Evolutionary conservation across 2,888 invertebrate genomes (phyloP), one percentile per base, ranked within the genome.

Genomic region (Conomelus anceps): DNA sequence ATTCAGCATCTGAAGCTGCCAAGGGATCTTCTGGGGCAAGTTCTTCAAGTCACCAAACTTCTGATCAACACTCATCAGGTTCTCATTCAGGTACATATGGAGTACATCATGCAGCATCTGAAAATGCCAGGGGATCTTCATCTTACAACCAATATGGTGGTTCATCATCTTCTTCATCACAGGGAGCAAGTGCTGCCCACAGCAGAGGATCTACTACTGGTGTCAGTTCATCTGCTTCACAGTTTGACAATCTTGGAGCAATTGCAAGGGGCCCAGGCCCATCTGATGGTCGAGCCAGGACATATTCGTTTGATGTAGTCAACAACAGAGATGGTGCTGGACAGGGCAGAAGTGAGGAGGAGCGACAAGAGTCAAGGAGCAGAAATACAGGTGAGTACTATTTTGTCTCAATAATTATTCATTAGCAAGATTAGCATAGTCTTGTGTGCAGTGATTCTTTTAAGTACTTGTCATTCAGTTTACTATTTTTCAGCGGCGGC

Each of bases 181-280:
- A 22, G 63, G 86, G 63, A 22, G 22, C 26, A n/a, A 26, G 22
- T 29, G 24, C 41, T 88, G 88, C 88, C 41, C 13, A 20, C 22
- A 29, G 63, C 17, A 86, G 23, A 24, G 63, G 22, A 84, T 85
- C 34, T 0, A 41, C 41, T 84, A 87, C 88, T 34, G 89, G 89
- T 26, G 63, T 88, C 86, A 89, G 89, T 87, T 86, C 86, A 24
- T 86, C 87, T 29, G 88, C 89, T 17, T 88, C 87, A 86, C 41
- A 88, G 9, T 90, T 90, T 84, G 90, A 90, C 23, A 88, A 88
- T 23, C 88, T 90, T 23, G 90, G 90, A n/a, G 89, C 89, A 6
- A 86, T 91, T 22, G 91, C 91, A 26, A 85, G 88, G n/a, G 91
- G 91, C 0, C 91, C 91, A 20, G 91, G 91, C 0, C 91, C 91